Conservation (phyloP, 2,888 invertebrate species). For the Thyatira batis region DNA sequence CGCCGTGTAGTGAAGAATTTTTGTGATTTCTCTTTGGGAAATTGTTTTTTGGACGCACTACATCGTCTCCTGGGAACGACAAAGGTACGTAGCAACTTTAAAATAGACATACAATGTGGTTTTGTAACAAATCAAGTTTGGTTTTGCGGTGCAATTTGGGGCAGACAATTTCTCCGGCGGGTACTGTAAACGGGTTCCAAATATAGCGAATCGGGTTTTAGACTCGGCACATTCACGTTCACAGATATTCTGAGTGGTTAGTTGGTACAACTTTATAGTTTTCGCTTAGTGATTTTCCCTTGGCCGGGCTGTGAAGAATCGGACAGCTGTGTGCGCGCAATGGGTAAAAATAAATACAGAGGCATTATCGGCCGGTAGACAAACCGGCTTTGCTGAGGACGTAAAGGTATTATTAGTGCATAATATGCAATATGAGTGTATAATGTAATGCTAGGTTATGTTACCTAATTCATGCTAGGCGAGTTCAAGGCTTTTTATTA, state of each 20-base stretch:
- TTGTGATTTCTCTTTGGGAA: conserved; percentile 73
- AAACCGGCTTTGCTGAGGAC: conserved; percentile 74
- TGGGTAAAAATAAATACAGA: conserved; percentile 81
- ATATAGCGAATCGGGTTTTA: conserved; percentile 63
- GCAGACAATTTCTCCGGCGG: conserved; percentile 55
- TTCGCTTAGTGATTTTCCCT: conserved; percentile 61
- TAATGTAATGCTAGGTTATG: conserved; percentile 13
- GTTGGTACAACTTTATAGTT: conserved; percentile 37
- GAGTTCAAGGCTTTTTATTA: conserved; percentile 28
- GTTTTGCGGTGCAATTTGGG: conserved; percentile 43
- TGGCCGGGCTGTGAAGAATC: conserved; percentile 70
- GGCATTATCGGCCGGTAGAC: conserved; percentile 76
- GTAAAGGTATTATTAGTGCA: conserved; percentile 73
- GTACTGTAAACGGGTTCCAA: conserved; percentile 64
- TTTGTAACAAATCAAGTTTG: conserved; percentile 13
- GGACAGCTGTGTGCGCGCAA: conserved; percentile 80
- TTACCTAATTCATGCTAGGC: conserved; percentile 37
- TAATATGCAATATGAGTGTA: conserved; percentile 48
- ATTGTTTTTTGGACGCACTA: conserved; percentile 57
- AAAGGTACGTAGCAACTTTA: conserved; percentile 56
- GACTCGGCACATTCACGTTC: conserved; percentile 28
- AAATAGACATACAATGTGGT: conserved; percentile 18
- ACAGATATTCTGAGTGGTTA: conserved; percentile 25
- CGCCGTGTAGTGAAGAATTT: conserved; percentile 70
- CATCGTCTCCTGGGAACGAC: conserved; percentile 52